phyloP scores from a whole-genome alignment of 2,113 vertebrate species.

The Corydoras maculifer region DNA sequence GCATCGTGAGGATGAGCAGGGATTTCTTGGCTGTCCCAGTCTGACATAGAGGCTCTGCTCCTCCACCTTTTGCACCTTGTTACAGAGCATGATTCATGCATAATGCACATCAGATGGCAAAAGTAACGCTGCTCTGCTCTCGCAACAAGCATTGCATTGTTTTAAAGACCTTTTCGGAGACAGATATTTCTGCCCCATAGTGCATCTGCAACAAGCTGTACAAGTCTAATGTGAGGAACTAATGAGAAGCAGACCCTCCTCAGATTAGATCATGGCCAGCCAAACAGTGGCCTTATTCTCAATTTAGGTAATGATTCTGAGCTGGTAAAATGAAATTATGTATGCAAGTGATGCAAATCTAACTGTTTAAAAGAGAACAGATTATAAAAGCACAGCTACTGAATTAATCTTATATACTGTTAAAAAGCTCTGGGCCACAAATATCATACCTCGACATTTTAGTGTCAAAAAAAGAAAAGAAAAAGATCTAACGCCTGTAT shows the following conservation, averaged over 20 bases:
- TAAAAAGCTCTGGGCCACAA: background rate
- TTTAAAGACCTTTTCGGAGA: background rate
- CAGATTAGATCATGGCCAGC: slow-evolving; percentile 5
- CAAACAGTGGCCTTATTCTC: slow-evolving; percentile 10
- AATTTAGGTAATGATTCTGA: background rate
- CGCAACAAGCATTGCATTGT: background rate
- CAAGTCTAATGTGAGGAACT: slow-evolving; percentile 15
- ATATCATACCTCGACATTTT: slow-evolving; percentile 10
- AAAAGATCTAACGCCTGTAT: background rate
- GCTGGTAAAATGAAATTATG: slow-evolving; percentile 1
- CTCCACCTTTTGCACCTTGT: slow-evolving; percentile 22
- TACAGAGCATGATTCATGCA: slow-evolving; percentile 29
- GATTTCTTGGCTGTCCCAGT: slow-evolving; percentile 19
- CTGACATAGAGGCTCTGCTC: background rate
- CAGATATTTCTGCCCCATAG: slow-evolving; percentile 4
- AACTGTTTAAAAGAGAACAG: background rate
- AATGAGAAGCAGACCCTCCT: slow-evolving; percentile 22
- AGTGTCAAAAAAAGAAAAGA: background rate
- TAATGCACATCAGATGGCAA: slow-evolving; percentile 30
- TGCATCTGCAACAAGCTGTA: slow-evolving; percentile 1
- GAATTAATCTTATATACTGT: background rate
- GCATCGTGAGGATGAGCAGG: slow-evolving; percentile 20
- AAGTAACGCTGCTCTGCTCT: background rate
- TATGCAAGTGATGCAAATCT: background rate
- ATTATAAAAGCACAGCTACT: slow-evolving; percentile 1